Evolutionary conservation across 2,113 vertebrate genomes (phyloP), one percentile per base, ranked within the genome.

Genomic region (Solea senegalensis): DNA sequence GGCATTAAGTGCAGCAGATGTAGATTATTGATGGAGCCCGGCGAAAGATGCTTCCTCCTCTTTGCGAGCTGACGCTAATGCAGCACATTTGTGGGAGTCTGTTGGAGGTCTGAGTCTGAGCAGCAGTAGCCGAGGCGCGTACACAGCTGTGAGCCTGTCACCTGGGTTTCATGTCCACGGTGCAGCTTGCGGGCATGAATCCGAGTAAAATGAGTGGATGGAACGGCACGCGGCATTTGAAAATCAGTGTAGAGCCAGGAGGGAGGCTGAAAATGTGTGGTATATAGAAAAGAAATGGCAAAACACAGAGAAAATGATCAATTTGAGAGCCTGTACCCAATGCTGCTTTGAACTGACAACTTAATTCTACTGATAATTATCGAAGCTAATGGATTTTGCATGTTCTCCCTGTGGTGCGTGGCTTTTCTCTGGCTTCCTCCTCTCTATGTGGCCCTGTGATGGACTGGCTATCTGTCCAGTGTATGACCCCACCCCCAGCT

Each of bases 121-220:
- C 56, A 65, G 73, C 54, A 58, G 60, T 2, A 34, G 34, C 34
- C 2, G 34, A 34, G 3, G 34, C 34, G 5, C 3, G 55, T 2
- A 7, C 59, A 50, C 80, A 83, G 80, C 78, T 78, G 83, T 51
- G 58, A 63, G 54, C 43, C 54, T 46, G 54, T 84, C 87, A 78
- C 77, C 78, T 83, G 84, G 56, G 76, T 53, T 72, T 71, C 48
- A 56, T 27, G 34, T 67, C 55, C 55, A 50, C 4, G 26, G 21
- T 40, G 52, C 65, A 71, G 65, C 74, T 71, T 41, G 57, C 51
- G 46, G 21, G 55, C 27, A 50, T 44, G 49, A 54, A 56, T 57
- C 45, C n/a, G 68, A 50, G 71, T 62, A 44, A 68, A 72, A 75
- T 6, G 28, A 39, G 61, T 76, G 52, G 71, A 21, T 21, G 21